A percentile compares a stretch with the other conserved stretches of the same genome.
Evolutionary conservation across 1,140 invertebrate genomes (phyloP).

Genomic region (Procambarus clarkii): DNA sequence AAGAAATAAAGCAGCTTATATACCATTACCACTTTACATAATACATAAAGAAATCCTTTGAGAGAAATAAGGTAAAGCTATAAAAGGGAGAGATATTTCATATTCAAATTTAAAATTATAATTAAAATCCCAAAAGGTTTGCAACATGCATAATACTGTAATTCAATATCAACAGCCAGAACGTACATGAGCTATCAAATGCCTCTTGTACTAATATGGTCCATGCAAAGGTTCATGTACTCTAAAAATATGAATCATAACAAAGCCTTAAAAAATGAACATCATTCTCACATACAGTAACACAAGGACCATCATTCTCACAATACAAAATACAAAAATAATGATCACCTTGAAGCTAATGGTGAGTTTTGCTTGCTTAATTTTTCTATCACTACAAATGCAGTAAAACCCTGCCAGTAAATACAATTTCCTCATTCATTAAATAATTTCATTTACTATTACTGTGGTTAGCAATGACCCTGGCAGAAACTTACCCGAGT

Average conservation of each 20-base stretch:
- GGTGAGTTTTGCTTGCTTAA: background rate
- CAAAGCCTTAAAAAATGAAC: too few species aligned
- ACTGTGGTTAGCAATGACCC: background rate
- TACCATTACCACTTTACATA: background rate
- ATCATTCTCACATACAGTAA: background rate
- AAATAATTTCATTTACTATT: background rate
- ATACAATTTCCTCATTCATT: background rate
- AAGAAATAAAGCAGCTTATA: background rate
- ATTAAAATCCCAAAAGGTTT: background rate
- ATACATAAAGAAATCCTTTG: background rate
- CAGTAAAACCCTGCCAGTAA: slow-evolving; percentile 1
- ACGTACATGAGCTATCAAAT: background rate
- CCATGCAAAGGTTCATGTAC: background rate
- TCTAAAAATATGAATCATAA: too few species aligned
- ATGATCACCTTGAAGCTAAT: background rate
- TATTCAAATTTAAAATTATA: background rate
- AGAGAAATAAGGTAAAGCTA: background rate
- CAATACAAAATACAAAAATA: background rate
- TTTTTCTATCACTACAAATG: background rate
- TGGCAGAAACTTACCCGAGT: background rate
- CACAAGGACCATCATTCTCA: background rate
- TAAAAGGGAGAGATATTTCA: background rate
- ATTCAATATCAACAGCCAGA: background rate
- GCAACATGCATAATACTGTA: background rate
- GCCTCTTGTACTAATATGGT: background rate